Conservation (phyloP, 2,888 invertebrate species). For the Harpagoxenus sublaevis region DNA sequence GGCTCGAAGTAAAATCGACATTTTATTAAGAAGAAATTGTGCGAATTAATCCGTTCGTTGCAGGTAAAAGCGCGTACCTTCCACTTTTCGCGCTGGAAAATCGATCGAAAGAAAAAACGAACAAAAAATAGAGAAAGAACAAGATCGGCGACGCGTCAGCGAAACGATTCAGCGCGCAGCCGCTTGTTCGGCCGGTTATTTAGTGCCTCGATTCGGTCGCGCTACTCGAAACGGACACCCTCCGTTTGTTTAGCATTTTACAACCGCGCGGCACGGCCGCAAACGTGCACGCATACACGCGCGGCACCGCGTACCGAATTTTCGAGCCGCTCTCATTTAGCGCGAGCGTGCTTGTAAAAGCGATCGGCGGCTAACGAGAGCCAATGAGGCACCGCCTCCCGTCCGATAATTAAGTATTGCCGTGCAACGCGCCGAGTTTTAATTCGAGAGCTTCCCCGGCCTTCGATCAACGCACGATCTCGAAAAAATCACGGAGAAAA, state of each 20-base stretch:
- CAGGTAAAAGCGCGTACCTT: background rate
- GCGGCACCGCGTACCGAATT: slow-evolving; percentile 63
- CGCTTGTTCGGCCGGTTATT: slow-evolving; percentile 76
- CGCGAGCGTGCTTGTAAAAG: slow-evolving; percentile 48
- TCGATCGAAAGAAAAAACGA: background rate
- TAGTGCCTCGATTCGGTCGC: slow-evolving; percentile 77
- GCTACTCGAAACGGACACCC: slow-evolving; percentile 80
- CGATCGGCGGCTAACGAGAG: slow-evolving; percentile 59
- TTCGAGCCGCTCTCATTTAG: slow-evolving; percentile 64
- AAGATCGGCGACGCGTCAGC: background rate
- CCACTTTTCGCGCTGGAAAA: background rate
- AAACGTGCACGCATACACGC: slow-evolving; percentile 65
- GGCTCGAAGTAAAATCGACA: background rate
- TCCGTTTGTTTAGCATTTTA: slow-evolving; percentile 83
- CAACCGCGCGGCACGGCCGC: slow-evolving; percentile 73
- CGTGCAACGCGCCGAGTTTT: slow-evolving; percentile 10
- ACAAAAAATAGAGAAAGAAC: background rate
- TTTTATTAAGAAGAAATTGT: background rate
- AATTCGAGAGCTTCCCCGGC: slow-evolving; percentile 11
- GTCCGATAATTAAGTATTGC: slow-evolving; percentile 27
- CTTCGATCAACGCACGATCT: background rate
- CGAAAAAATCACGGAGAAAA: background rate
- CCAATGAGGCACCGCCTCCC: slow-evolving; percentile 15
- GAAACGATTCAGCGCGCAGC: slow-evolving; percentile 61
- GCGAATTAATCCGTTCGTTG: background rate